phyloP scores from a whole-genome alignment of 1,140 invertebrate genomes.

The Drosophila sechellia region DNA sequence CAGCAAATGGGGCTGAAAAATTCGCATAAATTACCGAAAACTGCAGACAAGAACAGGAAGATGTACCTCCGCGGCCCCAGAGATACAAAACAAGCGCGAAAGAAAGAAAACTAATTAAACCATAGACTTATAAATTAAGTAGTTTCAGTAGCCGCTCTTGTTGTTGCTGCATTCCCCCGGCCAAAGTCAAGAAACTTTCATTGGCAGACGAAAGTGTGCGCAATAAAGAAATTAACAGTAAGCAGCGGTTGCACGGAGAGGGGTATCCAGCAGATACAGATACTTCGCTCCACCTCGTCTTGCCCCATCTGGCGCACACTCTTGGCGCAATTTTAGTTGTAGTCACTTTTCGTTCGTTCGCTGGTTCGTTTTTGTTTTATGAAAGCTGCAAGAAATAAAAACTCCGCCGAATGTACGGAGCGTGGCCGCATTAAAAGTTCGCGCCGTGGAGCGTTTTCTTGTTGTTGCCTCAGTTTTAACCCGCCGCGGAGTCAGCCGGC shows the following conservation, averaged over 20 bases:
- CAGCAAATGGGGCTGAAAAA: slow-evolving; percentile 44
- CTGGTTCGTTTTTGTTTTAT: slow-evolving; percentile 50
- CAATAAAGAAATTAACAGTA: slow-evolving; percentile 76
- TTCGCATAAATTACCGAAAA: slow-evolving; percentile 52
- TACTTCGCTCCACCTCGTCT: slow-evolving; percentile 41
- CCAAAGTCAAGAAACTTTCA: slow-evolving; percentile 72
- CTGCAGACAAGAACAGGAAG: slow-evolving; percentile 46
- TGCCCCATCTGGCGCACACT: slow-evolving; percentile 32
- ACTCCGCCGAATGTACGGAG: slow-evolving; percentile 44
- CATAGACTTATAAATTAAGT: slow-evolving; percentile 72
- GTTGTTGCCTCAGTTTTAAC: slow-evolving; percentile 50
- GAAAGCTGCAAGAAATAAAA: slow-evolving; percentile 56
- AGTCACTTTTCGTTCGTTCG: slow-evolving; percentile 42
- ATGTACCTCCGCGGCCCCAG: slow-evolving; percentile 14
- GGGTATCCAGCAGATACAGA: slow-evolving; percentile 10
- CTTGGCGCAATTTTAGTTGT: slow-evolving; percentile 40
- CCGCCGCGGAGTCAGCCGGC: slow-evolving; percentile 32
- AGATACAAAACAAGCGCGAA: slow-evolving; percentile 36
- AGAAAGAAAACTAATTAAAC: slow-evolving; percentile 70
- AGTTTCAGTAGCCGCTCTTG: slow-evolving; percentile 35
- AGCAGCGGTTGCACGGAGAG: slow-evolving; percentile 22
- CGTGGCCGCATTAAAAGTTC: slow-evolving; percentile 68
- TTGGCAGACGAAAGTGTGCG: slow-evolving; percentile 72
- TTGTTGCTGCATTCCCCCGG: slow-evolving; percentile 51
- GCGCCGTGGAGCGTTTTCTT: slow-evolving; percentile 48